Percentiles rank a stretch among this genome's conserved stretches.
phyloP scores from a whole-genome alignment of 2,888 invertebrate genomes.

The Villa cingulata region DNA sequence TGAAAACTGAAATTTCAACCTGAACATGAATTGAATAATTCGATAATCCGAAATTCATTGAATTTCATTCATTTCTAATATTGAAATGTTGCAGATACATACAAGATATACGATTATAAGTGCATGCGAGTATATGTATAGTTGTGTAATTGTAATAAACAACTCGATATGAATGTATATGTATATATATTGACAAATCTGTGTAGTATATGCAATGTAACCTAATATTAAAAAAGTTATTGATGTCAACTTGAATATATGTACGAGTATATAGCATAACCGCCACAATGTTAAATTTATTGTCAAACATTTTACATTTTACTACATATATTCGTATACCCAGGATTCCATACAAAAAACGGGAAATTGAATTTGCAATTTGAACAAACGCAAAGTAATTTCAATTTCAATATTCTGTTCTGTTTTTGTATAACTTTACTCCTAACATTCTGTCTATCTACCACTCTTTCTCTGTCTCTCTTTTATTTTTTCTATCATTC shows the following conservation, averaged over 20 bases:
- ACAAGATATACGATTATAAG: too few species aligned
- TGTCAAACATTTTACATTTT: conserved; percentile 6
- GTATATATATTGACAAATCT: too few species aligned
- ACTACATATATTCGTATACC: too few species aligned
- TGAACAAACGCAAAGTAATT: conserved; percentile 8
- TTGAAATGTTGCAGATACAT: too few species aligned
- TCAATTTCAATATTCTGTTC: conserved; percentile 6
- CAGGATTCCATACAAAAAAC: conserved; percentile 6
- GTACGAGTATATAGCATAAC: conserved; percentile 4
- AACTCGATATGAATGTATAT: too few species aligned
- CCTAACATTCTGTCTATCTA: too few species aligned
- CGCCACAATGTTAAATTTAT: conserved; percentile 9
- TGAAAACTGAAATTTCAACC: not conserved
- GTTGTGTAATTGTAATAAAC: too few species aligned
- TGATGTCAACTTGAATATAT: conserved; percentile 8
- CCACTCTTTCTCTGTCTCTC: too few species aligned
- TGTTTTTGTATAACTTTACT: too few species aligned
- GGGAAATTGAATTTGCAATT: conserved; percentile 9
- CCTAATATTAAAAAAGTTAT: conserved; percentile 8
- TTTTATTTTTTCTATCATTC: too few species aligned
- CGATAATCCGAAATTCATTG: conserved; percentile 1
- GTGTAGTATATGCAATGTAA: conserved; percentile 1
- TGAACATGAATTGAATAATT: conserved; percentile 5
- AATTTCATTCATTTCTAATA: not conserved
- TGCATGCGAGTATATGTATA: too few species aligned